These are phyloP conservation scores for Drosophila asahinai DNA, from an alignment of 1,140 invertebrate genomes.

Conservation along the genomic window DNA sequence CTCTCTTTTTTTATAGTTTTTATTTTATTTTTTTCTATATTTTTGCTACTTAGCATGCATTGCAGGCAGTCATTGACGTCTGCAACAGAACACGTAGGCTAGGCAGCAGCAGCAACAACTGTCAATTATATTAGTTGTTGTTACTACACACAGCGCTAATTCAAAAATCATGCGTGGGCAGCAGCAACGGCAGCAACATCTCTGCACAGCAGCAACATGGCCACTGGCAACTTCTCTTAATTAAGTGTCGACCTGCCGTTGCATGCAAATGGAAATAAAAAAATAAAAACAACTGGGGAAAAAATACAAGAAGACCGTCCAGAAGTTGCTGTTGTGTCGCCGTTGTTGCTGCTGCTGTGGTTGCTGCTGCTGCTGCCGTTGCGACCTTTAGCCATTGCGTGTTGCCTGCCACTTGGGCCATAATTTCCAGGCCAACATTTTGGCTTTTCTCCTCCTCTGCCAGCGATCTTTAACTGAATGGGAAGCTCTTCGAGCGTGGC, in stretches of 20 bases:
- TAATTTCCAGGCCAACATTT: constrained; percentile 53
- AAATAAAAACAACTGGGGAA: constrained; percentile 1
- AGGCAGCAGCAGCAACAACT: constrained; percentile 67
- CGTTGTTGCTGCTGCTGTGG: neutral
- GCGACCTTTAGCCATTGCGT: constrained; percentile 78
- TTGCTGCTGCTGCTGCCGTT: constrained; percentile 20
- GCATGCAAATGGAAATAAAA: constrained; percentile 40
- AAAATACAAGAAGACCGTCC: constrained; percentile 20
- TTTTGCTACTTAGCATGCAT: constrained; percentile 74
- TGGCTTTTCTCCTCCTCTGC: constrained; percentile 14
- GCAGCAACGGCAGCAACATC: constrained; percentile 46
- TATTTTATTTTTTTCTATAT: constrained; percentile 7
- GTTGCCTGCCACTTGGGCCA: constrained; percentile 59
- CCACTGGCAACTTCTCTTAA: constrained; percentile 76
- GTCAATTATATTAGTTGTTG: constrained; percentile 83
- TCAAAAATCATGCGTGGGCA: constrained; percentile 83
- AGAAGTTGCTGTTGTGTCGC: constrained; percentile 7
- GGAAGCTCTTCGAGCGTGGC: constrained; percentile 7
- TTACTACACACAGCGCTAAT: constrained; percentile 79
- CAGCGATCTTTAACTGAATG: constrained; percentile 44
- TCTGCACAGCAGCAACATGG: constrained; percentile 63
- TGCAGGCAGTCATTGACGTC: constrained; percentile 68
- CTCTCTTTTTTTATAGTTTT: neutral
- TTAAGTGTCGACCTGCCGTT: constrained; percentile 79
- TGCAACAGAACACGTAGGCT: constrained; percentile 79